Evolutionary conservation across 1,140 invertebrate species (phyloP).

Genomic region (Drosophila kikkawai): DNA sequence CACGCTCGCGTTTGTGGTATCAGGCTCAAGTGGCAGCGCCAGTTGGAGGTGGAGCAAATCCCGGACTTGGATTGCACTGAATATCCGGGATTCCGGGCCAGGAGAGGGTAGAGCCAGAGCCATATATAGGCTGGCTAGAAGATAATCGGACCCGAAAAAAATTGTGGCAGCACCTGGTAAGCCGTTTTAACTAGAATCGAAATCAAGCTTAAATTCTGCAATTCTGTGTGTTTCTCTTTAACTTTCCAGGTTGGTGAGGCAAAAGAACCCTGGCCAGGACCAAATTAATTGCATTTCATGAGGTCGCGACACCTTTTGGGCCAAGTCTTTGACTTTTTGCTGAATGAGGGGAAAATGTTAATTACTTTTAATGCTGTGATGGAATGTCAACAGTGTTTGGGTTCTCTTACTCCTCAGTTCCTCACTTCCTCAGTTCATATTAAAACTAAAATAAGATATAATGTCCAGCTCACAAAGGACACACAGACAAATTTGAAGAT

Average conservation of each 20-base stretch:
- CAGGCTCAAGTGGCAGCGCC: slow-evolving; percentile 12
- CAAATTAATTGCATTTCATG: slow-evolving; percentile 47
- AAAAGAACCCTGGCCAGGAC: slow-evolving; percentile 1
- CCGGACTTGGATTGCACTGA: slow-evolving; percentile 15
- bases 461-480: not conserved
- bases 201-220: slow-evolving; percentile 7
- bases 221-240: not conserved
- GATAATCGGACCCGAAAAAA: slow-evolving; percentile 2
- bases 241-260: not conserved
- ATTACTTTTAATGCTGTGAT: slow-evolving; percentile 71
- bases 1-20: slow-evolving; percentile 41
- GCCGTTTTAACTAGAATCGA: slow-evolving; percentile 3
- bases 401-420: too few relatives aligned
- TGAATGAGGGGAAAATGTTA: slow-evolving; percentile 52
- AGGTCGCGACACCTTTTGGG: slow-evolving; percentile 34
- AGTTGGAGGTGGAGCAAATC: slow-evolving; percentile 1
- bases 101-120: not conserved
- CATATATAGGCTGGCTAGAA: slow-evolving; percentile 20
- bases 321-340: slow-evolving; percentile 25
- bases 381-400: slow-evolving; percentile 55
- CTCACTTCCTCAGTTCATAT: slow-evolving; percentile 11
- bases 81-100: not conserved
- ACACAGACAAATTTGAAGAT: not conserved
- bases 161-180: not conserved
- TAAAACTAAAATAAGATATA: slow-evolving; percentile 6